These are phyloP conservation scores for Bilobella aurantiaca DNA, from an alignment of 1,140 invertebrate genomes.

Conservation along the genomic window DNA sequence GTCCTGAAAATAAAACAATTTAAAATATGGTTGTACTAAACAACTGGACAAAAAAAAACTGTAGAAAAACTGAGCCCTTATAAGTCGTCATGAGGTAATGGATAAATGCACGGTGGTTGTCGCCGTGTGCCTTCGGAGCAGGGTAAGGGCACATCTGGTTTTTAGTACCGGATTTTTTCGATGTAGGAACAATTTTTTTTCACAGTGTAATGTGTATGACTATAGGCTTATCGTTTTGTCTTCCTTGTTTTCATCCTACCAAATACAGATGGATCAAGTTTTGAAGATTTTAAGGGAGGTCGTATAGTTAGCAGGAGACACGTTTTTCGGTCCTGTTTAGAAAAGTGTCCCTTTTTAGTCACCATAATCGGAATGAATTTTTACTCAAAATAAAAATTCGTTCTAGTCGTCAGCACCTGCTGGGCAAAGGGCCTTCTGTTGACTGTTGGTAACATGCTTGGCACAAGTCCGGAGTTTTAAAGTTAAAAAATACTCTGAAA, in stretches of 20 bases:
- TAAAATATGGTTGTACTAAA: no score
- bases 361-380: constrained; percentile 29
- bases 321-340: neutral
- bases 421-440: neutral
- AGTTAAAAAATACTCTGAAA: no score
- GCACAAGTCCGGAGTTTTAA: no score
- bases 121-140: neutral
- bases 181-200: constrained; percentile 5
- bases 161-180: neutral
- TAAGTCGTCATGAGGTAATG: no score
- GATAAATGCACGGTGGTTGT: no score
- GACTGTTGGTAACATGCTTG: constrained; percentile 17
- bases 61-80: no score
- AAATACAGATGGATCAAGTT: constrained; percentile 26
- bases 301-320: neutral
- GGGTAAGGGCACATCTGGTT: constrained; percentile 5
- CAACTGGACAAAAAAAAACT: no score
- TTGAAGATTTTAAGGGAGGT: neutral
- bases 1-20: no score
- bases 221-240: constrained; percentile 6
- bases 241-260: constrained; percentile 11
- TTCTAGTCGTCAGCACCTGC: constrained; percentile 35
- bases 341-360: constrained; percentile 12
- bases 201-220: neutral
- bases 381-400: constrained; percentile 35